These are phyloP conservation scores for Eugnorisma glareosa DNA, from an alignment of 2,888 invertebrate genomes.

Conservation along the genomic window DNA sequence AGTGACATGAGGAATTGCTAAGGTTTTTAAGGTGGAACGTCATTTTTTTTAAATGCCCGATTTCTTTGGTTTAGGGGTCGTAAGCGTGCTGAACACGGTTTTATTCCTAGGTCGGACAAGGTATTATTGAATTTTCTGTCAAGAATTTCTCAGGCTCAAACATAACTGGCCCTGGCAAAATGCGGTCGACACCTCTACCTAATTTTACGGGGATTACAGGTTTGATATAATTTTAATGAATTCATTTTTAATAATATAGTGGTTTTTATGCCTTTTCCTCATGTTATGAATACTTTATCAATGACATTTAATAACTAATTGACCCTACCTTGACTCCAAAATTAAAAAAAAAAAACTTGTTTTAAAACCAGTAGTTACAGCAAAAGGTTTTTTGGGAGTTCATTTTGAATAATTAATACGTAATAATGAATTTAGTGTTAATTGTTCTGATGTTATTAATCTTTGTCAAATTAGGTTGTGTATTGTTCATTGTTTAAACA, in stretches of 20 bases:
- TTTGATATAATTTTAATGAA: not conserved
- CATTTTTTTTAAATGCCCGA: not conserved
- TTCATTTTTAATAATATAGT: not conserved
- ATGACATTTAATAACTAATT: not conserved
- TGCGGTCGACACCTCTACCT: not conserved
- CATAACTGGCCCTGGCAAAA: not conserved
- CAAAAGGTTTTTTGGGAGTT: not conserved
- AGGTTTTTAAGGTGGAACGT: not conserved
- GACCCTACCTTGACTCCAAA: constrained; percentile 21
- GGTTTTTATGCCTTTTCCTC: not conserved
- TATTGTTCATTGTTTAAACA: constrained; percentile 43
- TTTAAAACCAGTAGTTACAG: not conserved
- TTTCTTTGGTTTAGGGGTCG: not conserved
- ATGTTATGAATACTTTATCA: not conserved
- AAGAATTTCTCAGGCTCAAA: not conserved
- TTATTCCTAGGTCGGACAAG: not conserved
- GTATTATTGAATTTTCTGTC: not conserved
- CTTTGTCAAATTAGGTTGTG: not conserved
- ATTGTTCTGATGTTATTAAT: not conserved
- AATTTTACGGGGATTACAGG: not conserved
- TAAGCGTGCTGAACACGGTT: not conserved
- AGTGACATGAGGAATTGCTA: constrained; percentile 38
- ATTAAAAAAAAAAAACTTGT: constrained; percentile 2
- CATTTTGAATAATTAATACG: constrained; percentile 1
- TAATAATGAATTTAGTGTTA: not conserved